phyloP scores from a whole-genome alignment of 2,113 vertebrate species.

The Bolborhynchus lineola region DNA sequence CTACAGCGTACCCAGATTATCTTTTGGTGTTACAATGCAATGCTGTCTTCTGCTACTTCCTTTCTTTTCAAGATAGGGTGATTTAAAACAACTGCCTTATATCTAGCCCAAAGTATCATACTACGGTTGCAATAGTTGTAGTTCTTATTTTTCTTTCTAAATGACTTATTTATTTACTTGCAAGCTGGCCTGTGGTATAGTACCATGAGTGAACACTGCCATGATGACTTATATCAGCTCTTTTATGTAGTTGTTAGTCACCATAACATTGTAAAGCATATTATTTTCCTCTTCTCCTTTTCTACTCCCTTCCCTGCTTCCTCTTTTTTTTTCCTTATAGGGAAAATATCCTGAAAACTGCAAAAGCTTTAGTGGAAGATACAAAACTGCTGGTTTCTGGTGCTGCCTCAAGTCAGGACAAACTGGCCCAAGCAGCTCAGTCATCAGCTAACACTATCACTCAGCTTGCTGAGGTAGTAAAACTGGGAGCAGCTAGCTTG shows the following conservation, averaged over 20 bases:
- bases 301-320: neutral
- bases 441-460: slow-evolving; percentile 97
- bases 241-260: neutral
- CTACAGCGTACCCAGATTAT: neutral
- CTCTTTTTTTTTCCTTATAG: slow-evolving; percentile 63
- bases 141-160: neutral
- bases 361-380: slow-evolving; percentile 97
- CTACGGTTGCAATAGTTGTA: neutral
- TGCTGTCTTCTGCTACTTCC: neutral
- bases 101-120: neutral
- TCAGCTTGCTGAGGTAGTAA: slow-evolving; percentile 95
- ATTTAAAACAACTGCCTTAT: neutral
- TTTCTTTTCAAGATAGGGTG: neutral
- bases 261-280: neutral
- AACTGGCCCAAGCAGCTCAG: slow-evolving; percentile 93
- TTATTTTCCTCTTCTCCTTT: neutral
- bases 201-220: neutral
- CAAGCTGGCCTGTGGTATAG: neutral
- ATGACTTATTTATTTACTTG: neutral
- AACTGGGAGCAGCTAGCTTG: slow-evolving; percentile 92
- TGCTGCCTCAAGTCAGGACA: slow-evolving; percentile 94
- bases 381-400: slow-evolving; percentile 95
- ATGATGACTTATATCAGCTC: neutral
- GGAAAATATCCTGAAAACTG: slow-evolving; percentile 98
- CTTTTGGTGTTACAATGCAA: neutral